Evolutionary conservation across 2,113 vertebrate species (phyloP), one percentile per base, ranked within the genome.

Genomic region (Sakesphorus luctuosus): DNA sequence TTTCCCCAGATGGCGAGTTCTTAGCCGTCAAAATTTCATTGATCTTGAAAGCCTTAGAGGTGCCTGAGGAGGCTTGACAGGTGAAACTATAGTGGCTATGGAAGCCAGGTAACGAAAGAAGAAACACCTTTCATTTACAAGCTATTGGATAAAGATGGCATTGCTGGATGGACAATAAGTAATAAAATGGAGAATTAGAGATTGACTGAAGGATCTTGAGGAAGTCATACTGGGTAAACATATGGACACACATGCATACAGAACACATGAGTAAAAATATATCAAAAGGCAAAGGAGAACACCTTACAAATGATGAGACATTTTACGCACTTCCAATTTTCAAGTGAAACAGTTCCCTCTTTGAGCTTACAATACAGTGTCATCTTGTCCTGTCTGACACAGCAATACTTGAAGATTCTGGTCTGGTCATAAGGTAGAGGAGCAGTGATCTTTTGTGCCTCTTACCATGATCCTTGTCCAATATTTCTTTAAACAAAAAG

Each of bases 21-120:
- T 80, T 79, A 65, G 43, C 21, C 87, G 89, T 87, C 33, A 84
- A 35, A 77, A 87, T 89, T 88, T 89, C 52, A 58, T 8, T 36
- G 62, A n/a, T 94, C 36, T 85, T 8, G 7, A 87, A 94, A 89
- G 40, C 61, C 40, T 52, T 38, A n/a, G 21, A 29, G 25, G 13
- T 84, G 16, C 44, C 65, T 89, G 67, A 79, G 67, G 31, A 73
- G 33, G 16, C 18, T 76, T 93, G 58, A 55, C 53, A 84, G 73
- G 40, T 82, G 61, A 84, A 91, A 92, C 75, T 69, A 38, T 8
- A 69, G 36, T 56, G 46, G 7, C 29, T 73, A 2, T 4, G 6
- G 44, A 85, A 79, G 78, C 56, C 31, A 76, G 49, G 43, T 91
- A 75, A 23, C n/a, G 47, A 66, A 89, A 91, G 80, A 88, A 87